phyloP scores from a whole-genome alignment of 2,888 invertebrate species.

The Sympetrum striolatum region DNA sequence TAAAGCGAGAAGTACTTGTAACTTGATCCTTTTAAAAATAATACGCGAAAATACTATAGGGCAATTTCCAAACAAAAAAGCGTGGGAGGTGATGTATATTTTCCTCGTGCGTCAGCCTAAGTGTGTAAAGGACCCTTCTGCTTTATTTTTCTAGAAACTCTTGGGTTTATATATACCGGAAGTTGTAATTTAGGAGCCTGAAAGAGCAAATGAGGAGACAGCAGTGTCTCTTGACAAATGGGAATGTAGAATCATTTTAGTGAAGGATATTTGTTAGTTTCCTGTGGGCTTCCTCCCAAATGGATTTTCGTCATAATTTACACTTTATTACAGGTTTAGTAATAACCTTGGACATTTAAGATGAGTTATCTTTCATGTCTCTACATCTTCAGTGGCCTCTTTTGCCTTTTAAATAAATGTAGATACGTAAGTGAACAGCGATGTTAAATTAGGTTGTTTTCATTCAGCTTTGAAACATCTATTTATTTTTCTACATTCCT shows the following conservation, averaged over 20 bases:
- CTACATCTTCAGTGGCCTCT: no score
- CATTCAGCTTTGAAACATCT: no score
- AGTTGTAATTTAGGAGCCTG: neutral
- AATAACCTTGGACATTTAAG: neutral
- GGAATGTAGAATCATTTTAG: neutral
- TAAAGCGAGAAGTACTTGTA: no score
- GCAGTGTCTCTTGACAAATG: neutral
- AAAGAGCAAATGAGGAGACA: neutral
- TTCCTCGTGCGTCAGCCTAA: neutral
- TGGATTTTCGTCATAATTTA: neutral
- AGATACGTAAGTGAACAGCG: no score
- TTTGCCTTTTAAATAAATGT: no score
- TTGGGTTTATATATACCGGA: neutral
- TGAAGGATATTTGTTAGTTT: neutral
- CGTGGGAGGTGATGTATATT: neutral
- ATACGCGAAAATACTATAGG: no score
- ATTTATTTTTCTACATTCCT: no score
- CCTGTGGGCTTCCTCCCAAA: neutral
- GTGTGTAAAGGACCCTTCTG: neutral
- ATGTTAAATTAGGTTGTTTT: no score
- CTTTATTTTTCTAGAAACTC: neutral
- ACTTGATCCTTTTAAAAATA: no score
- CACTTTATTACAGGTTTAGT: neutral
- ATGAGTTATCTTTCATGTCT: neutral
- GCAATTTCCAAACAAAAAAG: neutral